Evolutionary conservation across 2,113 vertebrate species (phyloP).

Genomic region (Bubo scandiacus): DNA sequence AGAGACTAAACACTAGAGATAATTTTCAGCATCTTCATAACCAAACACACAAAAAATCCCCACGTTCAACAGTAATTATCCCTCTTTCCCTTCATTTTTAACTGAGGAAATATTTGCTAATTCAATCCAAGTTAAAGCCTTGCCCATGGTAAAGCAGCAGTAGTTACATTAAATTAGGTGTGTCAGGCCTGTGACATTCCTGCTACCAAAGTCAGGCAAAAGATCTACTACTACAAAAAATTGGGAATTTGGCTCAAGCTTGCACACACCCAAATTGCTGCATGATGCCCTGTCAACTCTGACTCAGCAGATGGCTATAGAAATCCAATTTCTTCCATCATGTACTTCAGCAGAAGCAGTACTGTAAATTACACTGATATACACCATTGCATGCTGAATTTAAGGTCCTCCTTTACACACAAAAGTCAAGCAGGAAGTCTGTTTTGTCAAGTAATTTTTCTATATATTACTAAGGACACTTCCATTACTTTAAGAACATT

Average conservation of each 20-base stretch:
- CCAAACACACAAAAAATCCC: not conserved
- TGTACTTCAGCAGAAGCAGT: not conserved
- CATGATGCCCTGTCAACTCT: fast-evolving
- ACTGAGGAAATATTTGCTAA: not conserved
- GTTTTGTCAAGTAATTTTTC: not conserved
- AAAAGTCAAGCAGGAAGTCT: not conserved
- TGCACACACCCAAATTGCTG: not conserved
- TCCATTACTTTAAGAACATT: not conserved
- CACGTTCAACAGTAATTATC: not conserved
- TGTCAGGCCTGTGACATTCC: not conserved
- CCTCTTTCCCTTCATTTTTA: not conserved
- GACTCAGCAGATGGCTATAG: not conserved
- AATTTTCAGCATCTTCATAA: not conserved
- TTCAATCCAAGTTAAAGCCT: not conserved
- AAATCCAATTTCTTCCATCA: not conserved
- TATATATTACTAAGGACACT: not conserved
- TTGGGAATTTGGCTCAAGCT: not conserved
- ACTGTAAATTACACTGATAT: not conserved
- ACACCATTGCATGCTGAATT: not conserved
- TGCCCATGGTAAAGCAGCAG: not conserved
- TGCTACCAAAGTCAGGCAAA: not conserved
- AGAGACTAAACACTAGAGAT: not conserved
- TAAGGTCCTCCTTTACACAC: not conserved
- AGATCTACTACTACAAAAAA: not conserved
- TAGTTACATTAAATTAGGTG: not conserved